Conservation (phyloP, 92 coral and sea anemone species). For the Nematostella vectensis region DNA sequence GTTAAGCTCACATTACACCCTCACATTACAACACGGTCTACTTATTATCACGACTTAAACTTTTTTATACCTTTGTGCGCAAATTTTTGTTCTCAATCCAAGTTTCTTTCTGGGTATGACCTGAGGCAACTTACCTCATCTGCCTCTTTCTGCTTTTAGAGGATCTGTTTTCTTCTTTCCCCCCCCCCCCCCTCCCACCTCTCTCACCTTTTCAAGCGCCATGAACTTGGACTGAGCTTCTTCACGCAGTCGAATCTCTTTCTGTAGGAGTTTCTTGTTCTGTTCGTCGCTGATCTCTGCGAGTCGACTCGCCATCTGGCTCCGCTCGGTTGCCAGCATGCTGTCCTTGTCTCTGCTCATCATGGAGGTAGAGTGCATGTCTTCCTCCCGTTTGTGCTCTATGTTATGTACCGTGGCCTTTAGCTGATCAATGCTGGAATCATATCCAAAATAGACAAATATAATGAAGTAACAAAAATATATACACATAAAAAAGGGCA, state of each 20-base stretch:
- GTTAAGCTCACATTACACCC: background rate
- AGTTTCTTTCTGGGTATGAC: no score
- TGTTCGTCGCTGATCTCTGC: slow-evolving; percentile 90
- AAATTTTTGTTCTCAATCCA: no score
- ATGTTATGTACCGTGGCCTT: slow-evolving; percentile 62
- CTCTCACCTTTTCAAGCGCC: slow-evolving; percentile 73
- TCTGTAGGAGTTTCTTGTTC: slow-evolving; percentile 76
- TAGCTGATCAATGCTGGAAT: slow-evolving; percentile 72
- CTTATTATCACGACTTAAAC: no score
- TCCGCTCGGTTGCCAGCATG: slow-evolving; percentile 66
- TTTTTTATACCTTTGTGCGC: no score
- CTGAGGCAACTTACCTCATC: no score
- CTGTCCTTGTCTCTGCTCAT: slow-evolving; percentile 71
- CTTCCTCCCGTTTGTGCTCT: slow-evolving; percentile 77
- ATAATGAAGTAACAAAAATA: background rate
- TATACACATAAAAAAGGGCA: background rate
- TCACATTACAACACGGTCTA: background rate
- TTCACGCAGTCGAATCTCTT: slow-evolving; percentile 85
- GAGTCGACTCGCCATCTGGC: slow-evolving; percentile 64
- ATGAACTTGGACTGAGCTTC: slow-evolving; percentile 89
- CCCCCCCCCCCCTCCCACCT: no score
- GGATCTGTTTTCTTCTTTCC: no score
- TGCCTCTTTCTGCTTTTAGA: no score
- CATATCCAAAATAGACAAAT: no score
- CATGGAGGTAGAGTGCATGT: slow-evolving; percentile 52